These are phyloP conservation scores for Gobio gobio DNA, from an alignment of 2,113 vertebrate genomes.

Conservation along the genomic window DNA sequence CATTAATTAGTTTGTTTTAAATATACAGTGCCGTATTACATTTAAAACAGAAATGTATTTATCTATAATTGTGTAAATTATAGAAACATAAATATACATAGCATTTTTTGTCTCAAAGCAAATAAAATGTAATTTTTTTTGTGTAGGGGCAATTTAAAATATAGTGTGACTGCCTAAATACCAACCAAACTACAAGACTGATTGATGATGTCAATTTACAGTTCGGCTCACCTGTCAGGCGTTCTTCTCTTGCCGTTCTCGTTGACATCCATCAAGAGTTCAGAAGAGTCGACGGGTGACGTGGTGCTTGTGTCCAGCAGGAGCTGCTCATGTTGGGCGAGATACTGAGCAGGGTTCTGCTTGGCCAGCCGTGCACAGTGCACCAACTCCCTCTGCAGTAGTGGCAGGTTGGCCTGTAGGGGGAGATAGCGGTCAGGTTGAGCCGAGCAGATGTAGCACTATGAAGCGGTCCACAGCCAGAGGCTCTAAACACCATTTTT, in stretches of 20 bases:
- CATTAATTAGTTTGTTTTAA: too few species aligned
- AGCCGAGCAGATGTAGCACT: constrained; percentile 22
- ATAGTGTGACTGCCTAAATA: neutral
- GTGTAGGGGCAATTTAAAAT: neutral
- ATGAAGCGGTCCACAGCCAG: constrained; percentile 2
- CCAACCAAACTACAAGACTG: neutral
- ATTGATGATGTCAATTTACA: neutral
- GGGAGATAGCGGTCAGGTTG: constrained; percentile 8
- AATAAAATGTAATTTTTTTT: neutral
- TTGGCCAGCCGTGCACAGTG: constrained; percentile 96
- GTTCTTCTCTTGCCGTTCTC: constrained; percentile 94
- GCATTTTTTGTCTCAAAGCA: neutral
- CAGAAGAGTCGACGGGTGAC: constrained; percentile 89
- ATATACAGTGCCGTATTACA: too few species aligned
- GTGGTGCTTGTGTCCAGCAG: constrained; percentile 89
- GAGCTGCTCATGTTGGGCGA: constrained; percentile 96
- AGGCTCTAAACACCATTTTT: constrained; percentile 39
- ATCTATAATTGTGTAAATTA: neutral
- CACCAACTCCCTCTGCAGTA: constrained; percentile 94
- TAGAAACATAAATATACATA: neutral
- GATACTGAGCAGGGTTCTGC: constrained; percentile 95
- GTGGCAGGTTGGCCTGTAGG: constrained; percentile 89
- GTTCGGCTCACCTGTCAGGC: constrained; percentile 85
- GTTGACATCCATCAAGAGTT: constrained; percentile 91
- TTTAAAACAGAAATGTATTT: too few species aligned